Base-by-base conservation (phyloP, 2,888 invertebrate species). In the Apodemia mormo region DNA sequence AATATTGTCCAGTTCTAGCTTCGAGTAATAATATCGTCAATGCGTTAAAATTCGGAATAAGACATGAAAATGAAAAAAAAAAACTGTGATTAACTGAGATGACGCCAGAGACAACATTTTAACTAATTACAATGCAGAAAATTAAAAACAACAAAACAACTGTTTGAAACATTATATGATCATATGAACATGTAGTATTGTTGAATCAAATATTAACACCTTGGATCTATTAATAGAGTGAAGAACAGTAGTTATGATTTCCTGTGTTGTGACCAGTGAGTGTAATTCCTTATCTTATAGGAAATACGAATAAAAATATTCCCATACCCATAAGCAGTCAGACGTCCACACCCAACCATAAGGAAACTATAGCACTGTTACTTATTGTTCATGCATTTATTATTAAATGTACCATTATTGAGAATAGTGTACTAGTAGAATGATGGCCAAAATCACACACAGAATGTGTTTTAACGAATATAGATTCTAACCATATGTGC, bases 321-420 rank as follows among this genome's bases (percentile, higher is more conserved):
- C 73, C 73, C 76, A 76, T 76, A 76, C 76, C 76, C 76, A 75
- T 74, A 76, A 71, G 76, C 75, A 75, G 75, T 72, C 66, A 76
- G 76, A 68, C 76, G 74, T 75, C 76, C 76, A 75, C 76, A 75
- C 74, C 76, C 76, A 72, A 76, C 76, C 76, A 76, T 76, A 73
- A 73, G 72, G 74, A 73, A 69, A 73, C 61, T 33, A 61, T 61
- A 14, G 33, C 61, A 61, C 61, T 61, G 61, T 61, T 12, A 61
- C 14, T 22, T 61, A 61, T 33, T 61, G 33, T 61, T 61, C 61
- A 61, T 61, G 61, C 14, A 61, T 33, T 61, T 61, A 33, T 33
- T 61, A 66, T 56, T 56, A 71, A 37, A 68, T 66, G 52, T 68
- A 68, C 70, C 58, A 65, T 54, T 30, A 72, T 73, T 69, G 66